phyloP scores from a whole-genome alignment of 35 echinoderm and acorn worm species.

The Lytechinus variegatus region DNA sequence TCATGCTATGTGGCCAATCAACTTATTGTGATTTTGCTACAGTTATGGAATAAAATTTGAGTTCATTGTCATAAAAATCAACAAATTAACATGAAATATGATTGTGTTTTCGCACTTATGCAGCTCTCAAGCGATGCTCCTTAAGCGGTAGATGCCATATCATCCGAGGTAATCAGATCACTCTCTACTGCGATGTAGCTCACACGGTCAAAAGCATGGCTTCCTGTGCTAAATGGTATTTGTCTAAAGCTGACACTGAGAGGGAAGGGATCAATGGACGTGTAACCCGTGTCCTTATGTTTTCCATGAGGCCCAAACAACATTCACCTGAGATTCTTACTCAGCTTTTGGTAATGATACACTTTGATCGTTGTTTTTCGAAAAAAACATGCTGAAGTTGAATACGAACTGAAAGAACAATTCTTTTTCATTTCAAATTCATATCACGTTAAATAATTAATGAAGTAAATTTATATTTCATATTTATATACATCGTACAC shows the following conservation, averaged over 20 bases:
- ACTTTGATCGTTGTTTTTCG: not conserved
- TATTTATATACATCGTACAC: too few relatives aligned
- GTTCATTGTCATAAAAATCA: too few relatives aligned
- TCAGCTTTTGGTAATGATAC: not conserved
- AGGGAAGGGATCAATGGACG: not conserved
- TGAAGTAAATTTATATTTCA: too few relatives aligned
- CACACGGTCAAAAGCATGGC: not conserved
- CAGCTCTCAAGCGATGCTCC: not conserved
- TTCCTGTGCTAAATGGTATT: not conserved
- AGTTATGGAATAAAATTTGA: too few relatives aligned
- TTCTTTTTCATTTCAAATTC: too few relatives aligned
- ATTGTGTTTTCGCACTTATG: too few relatives aligned
- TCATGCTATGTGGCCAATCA: too few relatives aligned
- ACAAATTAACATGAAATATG: too few relatives aligned
- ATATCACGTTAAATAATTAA: too few relatives aligned
- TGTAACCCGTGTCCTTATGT: not conserved
- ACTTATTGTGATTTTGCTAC: too few relatives aligned
- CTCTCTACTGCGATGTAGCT: not conserved
- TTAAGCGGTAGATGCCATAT: not conserved
- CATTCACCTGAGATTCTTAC: not conserved
- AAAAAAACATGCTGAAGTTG: too few relatives aligned
- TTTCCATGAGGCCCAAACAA: not conserved
- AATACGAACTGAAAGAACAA: too few relatives aligned
- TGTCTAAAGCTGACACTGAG: not conserved
- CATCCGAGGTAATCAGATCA: not conserved